phyloP scores from a whole-genome alignment of 2,113 vertebrate genomes.

The Rhadina sibilatrix region DNA sequence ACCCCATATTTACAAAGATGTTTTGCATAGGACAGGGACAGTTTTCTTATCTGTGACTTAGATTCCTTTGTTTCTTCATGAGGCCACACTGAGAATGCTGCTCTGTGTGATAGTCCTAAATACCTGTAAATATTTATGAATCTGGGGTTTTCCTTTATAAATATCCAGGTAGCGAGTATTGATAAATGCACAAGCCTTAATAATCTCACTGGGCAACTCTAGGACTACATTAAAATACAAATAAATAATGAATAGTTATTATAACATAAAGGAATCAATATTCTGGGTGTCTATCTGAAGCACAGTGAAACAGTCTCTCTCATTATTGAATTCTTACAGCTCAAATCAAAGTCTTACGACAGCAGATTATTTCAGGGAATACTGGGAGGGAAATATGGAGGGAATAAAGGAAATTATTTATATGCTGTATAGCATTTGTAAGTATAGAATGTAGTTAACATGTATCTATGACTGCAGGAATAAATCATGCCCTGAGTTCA shows the following conservation, averaged over 20 bases:
- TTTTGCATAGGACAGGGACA: background rate
- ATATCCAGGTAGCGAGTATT: background rate
- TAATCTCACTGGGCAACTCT: background rate
- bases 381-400: background rate
- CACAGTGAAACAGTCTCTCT: background rate
- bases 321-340: background rate
- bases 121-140: background rate
- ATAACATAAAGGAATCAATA: background rate
- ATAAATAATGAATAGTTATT: background rate
- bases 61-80: background rate
- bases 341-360: background rate
- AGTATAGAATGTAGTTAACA: background rate
- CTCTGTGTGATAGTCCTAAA: background rate
- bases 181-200: background rate
- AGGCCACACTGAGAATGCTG: background rate
- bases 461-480: background rate
- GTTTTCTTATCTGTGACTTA: background rate
- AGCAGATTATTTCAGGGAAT: background rate
- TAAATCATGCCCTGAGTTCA: background rate
- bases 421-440: background rate
- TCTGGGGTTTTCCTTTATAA: background rate
- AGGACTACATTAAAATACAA: background rate
- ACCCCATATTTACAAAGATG: background rate
- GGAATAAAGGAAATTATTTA: background rate
- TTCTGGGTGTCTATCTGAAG: background rate